A percentile compares a stretch with the other conserved stretches of the same genome.
Evolutionary conservation across 53 echinoderm and acorn worm genomes (phyloP).

Genomic region (Zoroaster sp.): DNA sequence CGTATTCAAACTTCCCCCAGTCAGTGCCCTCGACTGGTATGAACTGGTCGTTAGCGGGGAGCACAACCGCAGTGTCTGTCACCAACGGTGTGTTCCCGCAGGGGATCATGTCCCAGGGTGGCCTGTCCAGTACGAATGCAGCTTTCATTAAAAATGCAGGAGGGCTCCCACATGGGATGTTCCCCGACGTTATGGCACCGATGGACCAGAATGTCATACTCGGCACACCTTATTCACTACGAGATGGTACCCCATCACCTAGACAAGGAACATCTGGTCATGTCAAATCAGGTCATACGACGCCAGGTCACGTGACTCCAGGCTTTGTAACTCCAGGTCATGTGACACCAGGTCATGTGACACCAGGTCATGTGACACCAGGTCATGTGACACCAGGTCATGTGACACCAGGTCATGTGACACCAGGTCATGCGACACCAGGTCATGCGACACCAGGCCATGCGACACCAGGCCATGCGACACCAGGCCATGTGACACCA

Average conservation of each 20-base stretch:
- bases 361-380: conserved; percentile 10
- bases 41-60: conserved; percentile 33
- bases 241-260: conserved; percentile 4
- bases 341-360: conserved; percentile 9
- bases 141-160: conserved; percentile 45
- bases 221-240: conserved; percentile 8
- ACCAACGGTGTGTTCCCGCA: neutral
- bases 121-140: conserved; percentile 36
- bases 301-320: conserved; percentile 20
- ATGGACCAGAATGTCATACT: conserved; percentile 67
- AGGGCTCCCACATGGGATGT: conserved; percentile 27
- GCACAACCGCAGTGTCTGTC: neutral
- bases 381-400: conserved; percentile 30
- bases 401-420: conserved; percentile 15
- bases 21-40: conserved; percentile 14
- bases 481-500: conserved; percentile 13
- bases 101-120: conserved; percentile 51
- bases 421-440: neutral
- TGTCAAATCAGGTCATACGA: conserved; percentile 7
- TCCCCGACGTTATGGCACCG: conserved; percentile 48
- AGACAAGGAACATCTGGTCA: neutral
- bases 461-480: conserved; percentile 16
- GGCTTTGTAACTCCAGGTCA: conserved; percentile 16
- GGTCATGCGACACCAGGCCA: conserved; percentile 22
- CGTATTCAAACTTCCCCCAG: conserved; percentile 12